Evolutionary conservation across 2,113 vertebrate genomes (phyloP).

Genomic region (Jacana jacana): DNA sequence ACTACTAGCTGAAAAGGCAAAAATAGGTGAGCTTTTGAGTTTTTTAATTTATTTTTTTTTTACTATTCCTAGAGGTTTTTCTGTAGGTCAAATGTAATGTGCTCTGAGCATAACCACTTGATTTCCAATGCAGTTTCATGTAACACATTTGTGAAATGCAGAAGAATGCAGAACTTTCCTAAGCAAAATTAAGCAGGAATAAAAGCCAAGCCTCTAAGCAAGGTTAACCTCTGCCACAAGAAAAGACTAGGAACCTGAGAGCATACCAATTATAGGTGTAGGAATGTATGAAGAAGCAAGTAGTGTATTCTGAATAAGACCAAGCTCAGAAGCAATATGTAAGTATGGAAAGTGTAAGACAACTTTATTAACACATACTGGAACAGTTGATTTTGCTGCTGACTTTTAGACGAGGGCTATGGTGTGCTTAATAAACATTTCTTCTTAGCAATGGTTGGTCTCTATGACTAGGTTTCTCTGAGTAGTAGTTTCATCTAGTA

Average conservation of each 20-base stretch:
- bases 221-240: not conserved
- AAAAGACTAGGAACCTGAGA: not conserved
- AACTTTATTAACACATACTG: not conserved
- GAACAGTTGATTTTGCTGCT: not conserved
- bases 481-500: not conserved
- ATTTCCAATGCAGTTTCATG: not conserved
- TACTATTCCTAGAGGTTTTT: not conserved
- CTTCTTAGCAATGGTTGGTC: not conserved
- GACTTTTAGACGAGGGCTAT: not conserved
- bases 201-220: not conserved
- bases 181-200: constrained; percentile 9
- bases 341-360: not conserved
- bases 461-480: not conserved
- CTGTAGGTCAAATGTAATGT: not conserved
- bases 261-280: not conserved
- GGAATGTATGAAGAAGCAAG: not conserved
- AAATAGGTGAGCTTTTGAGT: not conserved
- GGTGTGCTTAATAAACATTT: not conserved
- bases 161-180: not conserved
- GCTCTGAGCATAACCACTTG: not conserved
- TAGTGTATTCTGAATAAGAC: not conserved
- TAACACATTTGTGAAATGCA: not conserved
- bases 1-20: not conserved
- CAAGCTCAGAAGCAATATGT: not conserved
- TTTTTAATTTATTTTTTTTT: not conserved